These are phyloP conservation scores for Phaethon lepturus DNA, from an alignment of 2,113 vertebrate genomes.

Conservation along the genomic window DNA sequence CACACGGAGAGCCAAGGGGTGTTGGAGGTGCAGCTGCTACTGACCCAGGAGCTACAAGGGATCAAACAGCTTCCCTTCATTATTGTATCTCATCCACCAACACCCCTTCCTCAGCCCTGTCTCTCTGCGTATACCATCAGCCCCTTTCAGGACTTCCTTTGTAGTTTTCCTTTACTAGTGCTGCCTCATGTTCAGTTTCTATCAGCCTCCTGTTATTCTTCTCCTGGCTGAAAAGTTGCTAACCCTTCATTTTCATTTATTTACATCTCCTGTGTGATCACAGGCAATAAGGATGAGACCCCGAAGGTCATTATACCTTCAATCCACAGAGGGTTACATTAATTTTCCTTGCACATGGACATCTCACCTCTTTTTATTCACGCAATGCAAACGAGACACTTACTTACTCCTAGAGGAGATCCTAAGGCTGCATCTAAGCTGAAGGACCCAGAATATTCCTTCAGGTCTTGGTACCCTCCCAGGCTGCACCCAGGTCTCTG, in stretches of 20 bases:
- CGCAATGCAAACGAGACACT: background rate
- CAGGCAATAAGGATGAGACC: background rate
- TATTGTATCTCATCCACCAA: background rate
- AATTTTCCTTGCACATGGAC: background rate
- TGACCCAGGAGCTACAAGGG: constrained; percentile 18
- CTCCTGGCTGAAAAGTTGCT: background rate
- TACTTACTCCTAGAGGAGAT: background rate
- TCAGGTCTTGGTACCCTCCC: background rate
- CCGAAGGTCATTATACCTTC: background rate
- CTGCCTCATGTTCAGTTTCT: background rate
- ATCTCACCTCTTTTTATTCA: background rate
- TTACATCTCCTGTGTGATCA: background rate
- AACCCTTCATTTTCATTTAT: background rate
- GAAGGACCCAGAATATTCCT: background rate
- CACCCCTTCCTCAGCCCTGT: background rate
- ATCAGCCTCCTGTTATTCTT: background rate
- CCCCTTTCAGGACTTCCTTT: background rate
- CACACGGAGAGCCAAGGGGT: background rate
- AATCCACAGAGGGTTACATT: background rate
- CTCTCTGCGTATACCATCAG: background rate
- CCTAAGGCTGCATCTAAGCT: background rate
- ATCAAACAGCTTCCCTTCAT: constrained; percentile 33
- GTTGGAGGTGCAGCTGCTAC: constrained; percentile 47
- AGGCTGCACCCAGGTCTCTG: background rate
- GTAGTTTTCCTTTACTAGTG: background rate